Conservation (phyloP, 2,113 vertebrate species). For the Columba janthina region DNA sequence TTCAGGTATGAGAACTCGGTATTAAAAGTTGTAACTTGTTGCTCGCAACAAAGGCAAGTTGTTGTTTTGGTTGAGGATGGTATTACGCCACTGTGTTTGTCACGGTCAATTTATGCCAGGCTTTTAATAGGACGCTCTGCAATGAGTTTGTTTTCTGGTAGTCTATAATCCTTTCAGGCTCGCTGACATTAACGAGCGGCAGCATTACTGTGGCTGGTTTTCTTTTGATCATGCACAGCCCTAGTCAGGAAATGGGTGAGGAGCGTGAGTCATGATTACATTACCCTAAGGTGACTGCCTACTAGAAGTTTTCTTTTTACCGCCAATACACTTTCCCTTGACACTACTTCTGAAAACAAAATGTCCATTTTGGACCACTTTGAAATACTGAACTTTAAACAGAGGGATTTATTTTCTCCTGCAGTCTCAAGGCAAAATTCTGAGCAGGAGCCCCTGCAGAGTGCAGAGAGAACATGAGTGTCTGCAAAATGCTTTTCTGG, state of each 20-base stretch:
- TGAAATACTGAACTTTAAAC: slow-evolving; percentile 56
- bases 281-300: slow-evolving; percentile 47
- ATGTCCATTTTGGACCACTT: slow-evolving; percentile 36
- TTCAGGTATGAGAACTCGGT: background rate
- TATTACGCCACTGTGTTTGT: background rate
- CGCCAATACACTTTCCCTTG: background rate
- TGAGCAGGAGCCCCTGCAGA: slow-evolving; percentile 15
- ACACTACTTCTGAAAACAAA: slow-evolving; percentile 46
- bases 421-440: background rate
- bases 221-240: slow-evolving; percentile 57
- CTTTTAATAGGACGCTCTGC: slow-evolving; percentile 29
- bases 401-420: slow-evolving; percentile 27
- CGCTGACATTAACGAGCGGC: slow-evolving; percentile 17
- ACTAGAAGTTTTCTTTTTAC: slow-evolving; percentile 35
- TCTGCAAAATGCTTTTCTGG: slow-evolving; percentile 19
- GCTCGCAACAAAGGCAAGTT: background rate
- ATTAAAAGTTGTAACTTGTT: background rate
- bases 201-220: slow-evolving; percentile 22
- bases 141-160: slow-evolving; percentile 27
- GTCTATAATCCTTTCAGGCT: slow-evolving; percentile 28
- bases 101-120: background rate
- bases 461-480: background rate
- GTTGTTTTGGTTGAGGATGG: background rate
- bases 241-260: slow-evolving; percentile 62
- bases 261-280: slow-evolving; percentile 58